A percentile compares a stretch with the other conserved stretches of the same genome.
Evolutionary conservation across 2,797 vertebrate species (phyloP).

Genomic region (Microchirus variegatus): DNA sequence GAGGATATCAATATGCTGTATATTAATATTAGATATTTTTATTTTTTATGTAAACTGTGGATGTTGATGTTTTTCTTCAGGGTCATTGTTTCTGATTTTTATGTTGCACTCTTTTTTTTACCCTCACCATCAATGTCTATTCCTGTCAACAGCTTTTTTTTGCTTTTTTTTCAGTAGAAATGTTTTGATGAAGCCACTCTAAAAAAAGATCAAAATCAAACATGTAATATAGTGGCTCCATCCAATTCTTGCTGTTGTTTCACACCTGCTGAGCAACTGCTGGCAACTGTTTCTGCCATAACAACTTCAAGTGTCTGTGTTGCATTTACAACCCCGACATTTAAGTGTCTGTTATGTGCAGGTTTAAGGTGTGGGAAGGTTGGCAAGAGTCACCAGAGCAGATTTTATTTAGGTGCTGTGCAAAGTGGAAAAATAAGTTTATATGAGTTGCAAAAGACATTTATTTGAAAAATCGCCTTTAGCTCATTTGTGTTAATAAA

Average conservation of each 20-base stretch:
- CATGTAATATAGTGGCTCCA: too few species aligned
- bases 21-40: too few species aligned
- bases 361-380: not conserved
- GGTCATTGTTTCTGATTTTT: too few species aligned
- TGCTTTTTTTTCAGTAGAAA: too few species aligned
- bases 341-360: not conserved
- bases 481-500: constrained; percentile 63
- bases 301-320: not conserved
- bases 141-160: too few species aligned
- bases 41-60: not conserved
- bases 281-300: too few species aligned
- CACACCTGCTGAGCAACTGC: too few species aligned
- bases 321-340: not conserved
- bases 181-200: too few species aligned
- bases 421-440: constrained; percentile 13
- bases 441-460: constrained; percentile 16
- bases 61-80: not conserved
- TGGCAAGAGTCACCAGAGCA: constrained; percentile 5
- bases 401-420: constrained; percentile 20
- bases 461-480: constrained; percentile 36
- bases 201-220: too few species aligned
- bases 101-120: not conserved
- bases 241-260: too few species aligned
- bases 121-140: too few species aligned
- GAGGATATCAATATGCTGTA: constrained; percentile 1